Evolutionary conservation across 2,797 vertebrate species (phyloP), one percentile per base, ranked within the genome.

Genomic region (Ptychadena robeensis): DNA sequence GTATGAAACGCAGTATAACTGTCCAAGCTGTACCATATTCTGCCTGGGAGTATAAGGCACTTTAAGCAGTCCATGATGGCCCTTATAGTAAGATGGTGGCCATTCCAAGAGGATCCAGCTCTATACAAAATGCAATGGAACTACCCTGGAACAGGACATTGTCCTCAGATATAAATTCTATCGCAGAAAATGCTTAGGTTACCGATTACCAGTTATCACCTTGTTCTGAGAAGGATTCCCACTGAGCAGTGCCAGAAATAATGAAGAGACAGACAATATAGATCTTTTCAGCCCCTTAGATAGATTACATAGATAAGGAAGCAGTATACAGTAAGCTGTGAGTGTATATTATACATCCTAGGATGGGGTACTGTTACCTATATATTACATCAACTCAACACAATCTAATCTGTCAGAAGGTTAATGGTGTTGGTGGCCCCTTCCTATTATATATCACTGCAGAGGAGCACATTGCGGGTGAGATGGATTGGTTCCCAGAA

Each of bases 401-500:
- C 59, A 76, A 74, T 69, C 3, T 40, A 63, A 61, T 82, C 32
- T 31, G 25, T 70, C 8, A 15, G 27, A 28, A 48, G 63, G 59
- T 11, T 81, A 74, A 81, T 57, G 25, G 35, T n/a, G 73, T 76
- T 82, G 69, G 64, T n/a, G 65, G 44, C 48, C 40, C 34, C 73
- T 18, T 76, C 31, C 48, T 9, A 31, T 59, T 74, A 44, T 44
- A 44, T 32, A 82, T 82, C 48, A 67, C 5, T 31, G 15, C 34
- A 35, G n/a, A 68, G 64, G n/a, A 68, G 64, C 15, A 4, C 48
- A 38, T 68, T 82, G 68, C 72, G 59, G 48, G 80, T 74, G 34
- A 76, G 73, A 74, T 18, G n/a, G 48, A 61, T 69, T 28, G 11
- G 34, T 82, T 82, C 73, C 73, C 73, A 61, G 48, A 82, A 4